These are phyloP conservation scores for Agrotis ipsilon DNA, from an alignment of 2,888 invertebrate genomes.

Conservation along the genomic window DNA sequence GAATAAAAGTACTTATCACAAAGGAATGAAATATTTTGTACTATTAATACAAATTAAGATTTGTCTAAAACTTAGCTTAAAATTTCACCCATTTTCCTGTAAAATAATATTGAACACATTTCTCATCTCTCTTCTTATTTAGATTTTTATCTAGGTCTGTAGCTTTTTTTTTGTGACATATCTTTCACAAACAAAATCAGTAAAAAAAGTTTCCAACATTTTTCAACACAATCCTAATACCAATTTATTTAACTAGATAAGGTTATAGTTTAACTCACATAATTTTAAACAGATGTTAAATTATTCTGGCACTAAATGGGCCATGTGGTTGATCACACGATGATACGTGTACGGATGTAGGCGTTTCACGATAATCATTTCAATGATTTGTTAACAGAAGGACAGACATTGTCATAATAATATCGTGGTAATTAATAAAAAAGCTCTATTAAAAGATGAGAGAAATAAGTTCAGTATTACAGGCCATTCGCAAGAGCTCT, in stretches of 20 bases:
- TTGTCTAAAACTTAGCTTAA: background rate
- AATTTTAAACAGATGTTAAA: background rate
- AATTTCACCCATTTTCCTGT: background rate
- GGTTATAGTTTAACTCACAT: background rate
- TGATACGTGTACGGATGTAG: slow-evolving; percentile 9
- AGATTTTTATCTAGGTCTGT: too few species aligned
- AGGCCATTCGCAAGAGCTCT: too few species aligned
- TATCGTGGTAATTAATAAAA: background rate
- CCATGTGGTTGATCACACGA: slow-evolving; percentile 23
- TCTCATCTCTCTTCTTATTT: background rate
- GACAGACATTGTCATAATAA: too few species aligned
- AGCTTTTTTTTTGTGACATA: too few species aligned
- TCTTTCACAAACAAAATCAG: too few species aligned
- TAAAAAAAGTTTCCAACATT: background rate
- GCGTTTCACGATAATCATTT: slow-evolving; percentile 21
- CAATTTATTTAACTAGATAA: background rate
- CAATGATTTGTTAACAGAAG: too few species aligned
- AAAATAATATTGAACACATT: background rate
- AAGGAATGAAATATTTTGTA: too few species aligned
- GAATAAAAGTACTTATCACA: too few species aligned
- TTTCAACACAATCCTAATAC: too few species aligned
- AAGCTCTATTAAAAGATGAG: background rate
- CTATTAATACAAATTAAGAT: too few species aligned
- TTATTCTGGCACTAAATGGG: background rate
- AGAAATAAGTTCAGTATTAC: too few species aligned